phyloP scores from a whole-genome alignment of 2,113 vertebrate species.

The Calyptomena viridis region DNA sequence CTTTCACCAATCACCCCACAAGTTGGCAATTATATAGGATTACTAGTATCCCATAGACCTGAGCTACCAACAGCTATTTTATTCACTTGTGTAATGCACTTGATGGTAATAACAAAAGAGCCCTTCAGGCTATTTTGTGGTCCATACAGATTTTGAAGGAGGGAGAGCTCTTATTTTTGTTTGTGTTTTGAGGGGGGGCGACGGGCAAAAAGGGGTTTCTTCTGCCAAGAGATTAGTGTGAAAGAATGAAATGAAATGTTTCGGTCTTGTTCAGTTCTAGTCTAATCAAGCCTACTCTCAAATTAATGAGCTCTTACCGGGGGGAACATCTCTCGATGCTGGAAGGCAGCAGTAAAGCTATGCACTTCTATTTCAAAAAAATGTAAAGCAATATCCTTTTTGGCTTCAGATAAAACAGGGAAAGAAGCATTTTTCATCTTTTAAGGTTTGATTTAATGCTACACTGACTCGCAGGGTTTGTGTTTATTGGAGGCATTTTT shows the following conservation, averaged over 20 bases:
- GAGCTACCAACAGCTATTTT: constrained; percentile 41
- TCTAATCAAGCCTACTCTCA: constrained; percentile 58
- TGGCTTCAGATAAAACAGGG: constrained; percentile 63
- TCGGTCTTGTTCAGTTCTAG: constrained; percentile 28
- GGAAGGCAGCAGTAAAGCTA: constrained; percentile 29
- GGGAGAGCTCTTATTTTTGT: constrained; percentile 49
- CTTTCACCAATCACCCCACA: constrained; percentile 31
- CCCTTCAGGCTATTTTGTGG: constrained; percentile 45
- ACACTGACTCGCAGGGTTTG: constrained; percentile 37
- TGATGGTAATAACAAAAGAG: constrained; percentile 53
- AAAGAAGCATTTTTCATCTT: constrained; percentile 56
- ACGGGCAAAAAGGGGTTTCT: neutral
- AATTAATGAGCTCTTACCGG: constrained; percentile 53
- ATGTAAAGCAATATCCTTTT: constrained; percentile 63
- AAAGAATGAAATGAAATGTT: constrained; percentile 51
- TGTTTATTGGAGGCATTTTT: constrained; percentile 60
- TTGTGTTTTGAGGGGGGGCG: constrained; percentile 33
- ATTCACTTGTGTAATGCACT: constrained; percentile 14
- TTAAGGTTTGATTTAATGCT: constrained; percentile 62
- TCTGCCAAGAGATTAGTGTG: constrained; percentile 55
- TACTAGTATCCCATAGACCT: constrained; percentile 53
- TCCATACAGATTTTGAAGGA: constrained; percentile 41
- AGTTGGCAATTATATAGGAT: constrained; percentile 62
- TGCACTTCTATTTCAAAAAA: constrained; percentile 55
- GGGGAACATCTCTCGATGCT: constrained; percentile 15